A percentile compares a stretch with the other conserved stretches of the same genome.
These are phyloP conservation scores for Chondrosia reniformis DNA, from an alignment of 37 sponge, comb jelly and placozoan species.

Conservation along the genomic window DNA sequence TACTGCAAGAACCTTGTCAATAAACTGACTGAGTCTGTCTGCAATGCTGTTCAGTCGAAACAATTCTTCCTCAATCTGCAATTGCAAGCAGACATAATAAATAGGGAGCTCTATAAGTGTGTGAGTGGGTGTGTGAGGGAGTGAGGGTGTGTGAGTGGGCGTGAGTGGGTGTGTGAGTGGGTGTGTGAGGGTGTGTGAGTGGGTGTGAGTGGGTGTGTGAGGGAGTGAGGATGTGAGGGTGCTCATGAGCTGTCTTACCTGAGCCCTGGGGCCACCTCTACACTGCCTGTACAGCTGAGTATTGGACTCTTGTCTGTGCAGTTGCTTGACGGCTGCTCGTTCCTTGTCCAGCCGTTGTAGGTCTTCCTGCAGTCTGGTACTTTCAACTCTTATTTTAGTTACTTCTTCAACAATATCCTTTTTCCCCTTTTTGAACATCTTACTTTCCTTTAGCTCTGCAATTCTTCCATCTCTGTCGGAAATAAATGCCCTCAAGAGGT, in stretches of 20 bases:
- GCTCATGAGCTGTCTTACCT: background rate
- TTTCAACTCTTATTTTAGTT: background rate
- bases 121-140: background rate
- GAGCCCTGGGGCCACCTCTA: background rate
- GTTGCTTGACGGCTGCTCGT: background rate
- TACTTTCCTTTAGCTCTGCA: background rate
- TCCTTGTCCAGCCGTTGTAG: background rate
- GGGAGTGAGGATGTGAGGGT: background rate
- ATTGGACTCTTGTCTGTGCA: background rate
- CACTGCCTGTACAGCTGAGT: slow-evolving; percentile 1
- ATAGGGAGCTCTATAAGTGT: background rate
- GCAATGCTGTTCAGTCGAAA: slow-evolving; percentile 9
- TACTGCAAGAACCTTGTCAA: background rate
- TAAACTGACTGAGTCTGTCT: slow-evolving; percentile 14
- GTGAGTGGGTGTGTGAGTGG: background rate
- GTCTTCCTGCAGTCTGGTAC: background rate
- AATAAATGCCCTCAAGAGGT: background rate
- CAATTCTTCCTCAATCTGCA: background rate
- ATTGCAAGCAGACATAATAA: background rate
- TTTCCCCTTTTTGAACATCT: background rate
- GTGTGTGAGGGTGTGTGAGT: background rate
- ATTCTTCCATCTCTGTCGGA: background rate
- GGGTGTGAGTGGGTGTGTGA: background rate
- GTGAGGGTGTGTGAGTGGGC: too few species aligned
- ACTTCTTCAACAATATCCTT: background rate